Conservation (phyloP, 2,888 invertebrate species). For the Eristalis intricaria region DNA sequence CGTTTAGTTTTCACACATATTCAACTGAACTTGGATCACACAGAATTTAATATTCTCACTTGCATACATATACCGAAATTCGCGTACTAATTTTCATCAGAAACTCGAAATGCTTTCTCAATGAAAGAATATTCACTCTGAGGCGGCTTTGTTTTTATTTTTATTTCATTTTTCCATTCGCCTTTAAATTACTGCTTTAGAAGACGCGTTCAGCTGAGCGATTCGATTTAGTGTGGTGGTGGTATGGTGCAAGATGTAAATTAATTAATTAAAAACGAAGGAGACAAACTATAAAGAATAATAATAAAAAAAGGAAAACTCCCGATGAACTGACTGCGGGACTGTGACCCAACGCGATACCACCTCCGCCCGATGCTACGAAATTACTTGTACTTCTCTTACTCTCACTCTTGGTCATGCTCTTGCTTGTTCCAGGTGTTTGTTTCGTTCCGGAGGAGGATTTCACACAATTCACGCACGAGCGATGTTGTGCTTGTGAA, state of each 20-base stretch:
- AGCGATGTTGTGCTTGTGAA: constrained; percentile 11
- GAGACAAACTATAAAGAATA: constrained; percentile 30
- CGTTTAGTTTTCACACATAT: not conserved
- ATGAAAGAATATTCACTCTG: constrained; percentile 48
- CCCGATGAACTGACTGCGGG: constrained; percentile 53
- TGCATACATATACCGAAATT: not conserved
- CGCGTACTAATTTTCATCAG: not conserved
- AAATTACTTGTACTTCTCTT: constrained; percentile 39
- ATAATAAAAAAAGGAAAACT: constrained; percentile 58
- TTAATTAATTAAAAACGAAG: constrained; percentile 42
- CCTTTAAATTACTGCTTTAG: not conserved
- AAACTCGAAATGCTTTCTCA: not conserved
- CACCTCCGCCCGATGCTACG: constrained; percentile 60
- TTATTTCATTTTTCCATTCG: constrained; percentile 3
- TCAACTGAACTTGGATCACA: not conserved
- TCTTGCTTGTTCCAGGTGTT: constrained; percentile 4
- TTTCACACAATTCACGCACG: constrained; percentile 42
- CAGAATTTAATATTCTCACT: not conserved
- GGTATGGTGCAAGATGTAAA: constrained; percentile 21
- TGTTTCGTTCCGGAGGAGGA: constrained; percentile 2
- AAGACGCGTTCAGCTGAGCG: constrained; percentile 46
- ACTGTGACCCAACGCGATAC: constrained; percentile 46
- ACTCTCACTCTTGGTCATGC: not conserved
- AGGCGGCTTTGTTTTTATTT: constrained; percentile 37
- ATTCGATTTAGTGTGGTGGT: not conserved